These are phyloP conservation scores for Spilosoma lubricipeda DNA, from an alignment of 2,888 invertebrate species.

Conservation along the genomic window DNA sequence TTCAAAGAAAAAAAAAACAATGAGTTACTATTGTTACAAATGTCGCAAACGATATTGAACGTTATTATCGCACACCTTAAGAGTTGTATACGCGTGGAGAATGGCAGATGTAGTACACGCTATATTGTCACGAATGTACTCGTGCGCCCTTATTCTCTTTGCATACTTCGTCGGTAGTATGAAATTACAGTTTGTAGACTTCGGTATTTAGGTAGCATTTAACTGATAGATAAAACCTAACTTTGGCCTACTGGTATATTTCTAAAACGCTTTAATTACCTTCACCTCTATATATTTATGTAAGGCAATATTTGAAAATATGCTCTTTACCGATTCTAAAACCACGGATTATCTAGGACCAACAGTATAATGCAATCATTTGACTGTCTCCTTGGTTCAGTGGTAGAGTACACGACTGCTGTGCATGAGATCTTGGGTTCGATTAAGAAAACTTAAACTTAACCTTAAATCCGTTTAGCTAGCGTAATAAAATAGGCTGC, in stretches of 20 bases:
- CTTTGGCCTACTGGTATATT: not conserved
- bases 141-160: slow-evolving; percentile 77
- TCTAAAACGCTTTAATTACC: too few relatives aligned
- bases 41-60: slow-evolving; percentile 47
- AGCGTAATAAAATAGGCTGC: too few relatives aligned
- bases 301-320: too few relatives aligned
- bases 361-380: too few relatives aligned
- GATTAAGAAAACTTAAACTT: too few relatives aligned
- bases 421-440: too few relatives aligned
- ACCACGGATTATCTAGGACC: too few relatives aligned
- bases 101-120: slow-evolving; percentile 62
- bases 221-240: slow-evolving; percentile 5
- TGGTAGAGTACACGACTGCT: too few relatives aligned
- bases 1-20: slow-evolving; percentile 58
- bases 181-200: slow-evolving; percentile 23
- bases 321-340: too few relatives aligned
- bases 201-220: slow-evolving; percentile 8
- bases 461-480: too few relatives aligned
- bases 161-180: slow-evolving; percentile 39
- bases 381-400: too few relatives aligned
- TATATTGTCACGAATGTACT: slow-evolving; percentile 73
- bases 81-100: slow-evolving; percentile 35
- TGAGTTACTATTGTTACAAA: slow-evolving; percentile 47
- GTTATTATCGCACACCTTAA: slow-evolving; percentile 46
- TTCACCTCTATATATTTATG: too few relatives aligned